A percentile compares a stretch with the other conserved stretches of the same genome.
phyloP scores from a whole-genome alignment of 92 coral and sea anemone genomes.

The Paragorgia papillata region DNA sequence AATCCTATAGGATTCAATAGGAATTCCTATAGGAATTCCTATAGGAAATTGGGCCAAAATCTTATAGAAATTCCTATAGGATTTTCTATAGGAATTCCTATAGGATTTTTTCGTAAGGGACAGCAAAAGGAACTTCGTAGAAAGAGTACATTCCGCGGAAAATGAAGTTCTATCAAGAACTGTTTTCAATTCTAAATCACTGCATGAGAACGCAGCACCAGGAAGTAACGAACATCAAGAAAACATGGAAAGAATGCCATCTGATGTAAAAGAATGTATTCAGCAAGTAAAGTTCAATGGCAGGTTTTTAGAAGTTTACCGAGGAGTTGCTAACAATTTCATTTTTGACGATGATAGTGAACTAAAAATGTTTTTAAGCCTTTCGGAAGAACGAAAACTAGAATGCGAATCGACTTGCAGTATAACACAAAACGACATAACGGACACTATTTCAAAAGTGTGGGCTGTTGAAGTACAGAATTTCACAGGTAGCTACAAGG shows the following conservation, averaged over 20 bases:
- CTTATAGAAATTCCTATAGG: too few relatives aligned
- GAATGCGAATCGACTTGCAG: conserved; percentile 26
- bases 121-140: conserved; percentile 65
- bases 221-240: conserved; percentile 50
- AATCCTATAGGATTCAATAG: too few relatives aligned
- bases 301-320: conserved; percentile 33
- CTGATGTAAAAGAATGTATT: conserved; percentile 45
- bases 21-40: too few relatives aligned
- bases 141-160: conserved; percentile 54
- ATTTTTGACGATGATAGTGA: conserved; percentile 50
- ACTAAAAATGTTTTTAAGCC: conserved; percentile 38
- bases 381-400: conserved; percentile 54
- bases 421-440: conserved; percentile 4
- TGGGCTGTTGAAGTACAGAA: conserved; percentile 43
- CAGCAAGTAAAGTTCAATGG: conserved; percentile 55
- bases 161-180: conserved; percentile 55
- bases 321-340: conserved; percentile 25
- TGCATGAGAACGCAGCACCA: conserved; percentile 44
- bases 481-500: conserved; percentile 34
- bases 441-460: conserved; percentile 28
- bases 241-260: conserved; percentile 62
- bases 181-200: conserved; percentile 42
- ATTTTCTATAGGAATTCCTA: too few relatives aligned
- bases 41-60: too few relatives aligned
- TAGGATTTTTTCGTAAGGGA: too few relatives aligned